Evolutionary conservation across 2,797 vertebrate genomes (phyloP).

Genomic region (Crenichthys baileyi): DNA sequence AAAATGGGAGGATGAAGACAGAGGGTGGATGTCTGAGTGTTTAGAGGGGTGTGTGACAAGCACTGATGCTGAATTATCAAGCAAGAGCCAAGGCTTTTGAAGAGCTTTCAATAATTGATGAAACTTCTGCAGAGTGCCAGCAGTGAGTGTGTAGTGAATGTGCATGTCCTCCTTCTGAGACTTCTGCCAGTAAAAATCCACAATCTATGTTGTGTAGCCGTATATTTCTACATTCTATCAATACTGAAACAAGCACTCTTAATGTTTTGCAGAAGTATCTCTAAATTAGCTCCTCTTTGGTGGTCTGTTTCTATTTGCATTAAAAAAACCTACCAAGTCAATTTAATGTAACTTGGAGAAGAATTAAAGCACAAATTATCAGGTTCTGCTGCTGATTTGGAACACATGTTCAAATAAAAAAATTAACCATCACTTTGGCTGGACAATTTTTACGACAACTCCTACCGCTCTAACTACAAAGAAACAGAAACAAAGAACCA

Average conservation of each 20-base stretch:
- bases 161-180: slow-evolving; percentile 19
- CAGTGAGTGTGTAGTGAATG: slow-evolving; percentile 44
- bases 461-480: background rate
- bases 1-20: slow-evolving; percentile 45
- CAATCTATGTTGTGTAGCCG: slow-evolving; percentile 6
- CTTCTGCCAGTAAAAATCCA: slow-evolving; percentile 3
- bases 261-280: background rate
- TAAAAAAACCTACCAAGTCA: background rate
- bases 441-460: background rate
- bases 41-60: slow-evolving; percentile 70
- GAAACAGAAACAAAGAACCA: background rate
- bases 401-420: too few species aligned
- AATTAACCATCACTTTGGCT: background rate
- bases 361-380: background rate
- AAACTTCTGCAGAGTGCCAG: slow-evolving; percentile 62
- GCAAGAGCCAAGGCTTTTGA: slow-evolving; percentile 71
- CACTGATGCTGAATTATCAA: slow-evolving; percentile 63
- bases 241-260: background rate
- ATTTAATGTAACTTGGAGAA: background rate
- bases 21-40: slow-evolving; percentile 13
- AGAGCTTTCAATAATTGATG: slow-evolving; percentile 81
- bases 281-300: background rate
- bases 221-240: background rate
- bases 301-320: background rate
- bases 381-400: too few species aligned